A percentile compares a stretch with the other conserved stretches of the same genome.
These are phyloP conservation scores for Meloidogyne chitwoodi DNA, from an alignment of 1,140 invertebrate species.

Conservation along the genomic window DNA sequence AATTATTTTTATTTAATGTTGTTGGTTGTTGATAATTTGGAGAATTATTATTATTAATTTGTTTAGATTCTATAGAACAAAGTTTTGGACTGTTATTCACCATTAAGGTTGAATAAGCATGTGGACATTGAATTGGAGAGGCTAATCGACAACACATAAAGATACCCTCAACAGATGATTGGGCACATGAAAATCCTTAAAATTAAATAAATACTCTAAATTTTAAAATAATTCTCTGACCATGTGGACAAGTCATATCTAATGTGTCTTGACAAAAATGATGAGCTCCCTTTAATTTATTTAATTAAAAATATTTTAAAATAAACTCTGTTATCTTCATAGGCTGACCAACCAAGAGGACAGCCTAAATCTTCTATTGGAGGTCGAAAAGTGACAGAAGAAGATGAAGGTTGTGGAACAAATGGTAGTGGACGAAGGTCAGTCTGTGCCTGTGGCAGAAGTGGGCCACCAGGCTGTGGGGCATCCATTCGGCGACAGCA, in stretches of 20 bases:
- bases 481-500: conserved; percentile 22
- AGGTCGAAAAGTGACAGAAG: conserved; percentile 35
- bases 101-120: conserved; percentile 27
- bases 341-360: conserved; percentile 40
- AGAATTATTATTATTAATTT: background rate
- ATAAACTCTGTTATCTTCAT: conserved; percentile 8
- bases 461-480: conserved; percentile 6
- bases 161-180: conserved; percentile 36
- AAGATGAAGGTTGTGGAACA: background rate
- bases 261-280: conserved; percentile 43
- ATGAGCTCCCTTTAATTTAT: conserved; percentile 29
- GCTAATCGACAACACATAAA: conserved; percentile 48
- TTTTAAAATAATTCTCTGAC: background rate
- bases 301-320: background rate
- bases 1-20: conserved; percentile 13
- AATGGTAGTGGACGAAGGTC: conserved; percentile 1
- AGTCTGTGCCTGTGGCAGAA: conserved; percentile 10
- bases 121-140: conserved; percentile 32
- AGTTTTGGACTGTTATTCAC: conserved; percentile 43
- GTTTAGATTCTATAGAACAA: conserved; percentile 19
- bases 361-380: conserved; percentile 36
- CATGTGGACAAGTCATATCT: conserved; percentile 43
- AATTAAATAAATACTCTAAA: background rate
- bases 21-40: background rate
- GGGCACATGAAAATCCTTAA: conserved; percentile 41